Percentiles rank a stretch among this genome's conserved stretches.
phyloP scores from a whole-genome alignment of 92 coral and sea anemone genomes.

The Chrysogorgia sp. region DNA sequence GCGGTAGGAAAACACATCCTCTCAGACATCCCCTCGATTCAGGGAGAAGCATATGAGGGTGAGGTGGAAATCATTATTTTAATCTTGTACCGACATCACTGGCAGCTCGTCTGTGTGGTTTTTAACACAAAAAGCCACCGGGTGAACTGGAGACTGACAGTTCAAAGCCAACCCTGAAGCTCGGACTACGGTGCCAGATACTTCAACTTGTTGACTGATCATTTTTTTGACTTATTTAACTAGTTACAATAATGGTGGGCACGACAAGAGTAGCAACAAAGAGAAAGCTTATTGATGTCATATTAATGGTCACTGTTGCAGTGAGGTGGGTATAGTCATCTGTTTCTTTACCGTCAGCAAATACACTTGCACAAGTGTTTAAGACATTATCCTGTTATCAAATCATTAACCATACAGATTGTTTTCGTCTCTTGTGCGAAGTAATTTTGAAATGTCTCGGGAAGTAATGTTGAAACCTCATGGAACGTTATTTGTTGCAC shows the following conservation, averaged over 20 bases:
- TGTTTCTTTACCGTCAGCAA: neutral
- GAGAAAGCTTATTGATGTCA: neutral
- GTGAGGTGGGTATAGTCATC: slow-evolving; percentile 9
- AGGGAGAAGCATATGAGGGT: neutral
- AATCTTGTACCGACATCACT: too few species aligned
- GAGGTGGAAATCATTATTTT: neutral
- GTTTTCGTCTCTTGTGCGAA: neutral
- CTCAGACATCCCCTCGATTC: neutral
- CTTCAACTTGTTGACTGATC: too few species aligned
- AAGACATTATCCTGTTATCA: neutral
- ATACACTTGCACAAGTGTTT: neutral
- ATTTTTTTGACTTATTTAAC: too few species aligned
- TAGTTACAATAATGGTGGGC: neutral
- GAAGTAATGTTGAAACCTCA: too few species aligned
- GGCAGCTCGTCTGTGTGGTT: too few species aligned
- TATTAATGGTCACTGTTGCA: neutral
- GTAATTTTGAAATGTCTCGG: too few species aligned
- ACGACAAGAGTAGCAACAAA: neutral
- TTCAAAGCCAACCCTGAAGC: too few species aligned
- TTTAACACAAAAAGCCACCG: too few species aligned
- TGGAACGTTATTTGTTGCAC: neutral
- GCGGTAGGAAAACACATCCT: neutral
- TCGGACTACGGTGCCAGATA: too few species aligned
- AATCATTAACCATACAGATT: neutral
- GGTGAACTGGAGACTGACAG: too few species aligned